phyloP scores from a whole-genome alignment of 2,113 vertebrate genomes.

The Deroptyus accipitrinus region DNA sequence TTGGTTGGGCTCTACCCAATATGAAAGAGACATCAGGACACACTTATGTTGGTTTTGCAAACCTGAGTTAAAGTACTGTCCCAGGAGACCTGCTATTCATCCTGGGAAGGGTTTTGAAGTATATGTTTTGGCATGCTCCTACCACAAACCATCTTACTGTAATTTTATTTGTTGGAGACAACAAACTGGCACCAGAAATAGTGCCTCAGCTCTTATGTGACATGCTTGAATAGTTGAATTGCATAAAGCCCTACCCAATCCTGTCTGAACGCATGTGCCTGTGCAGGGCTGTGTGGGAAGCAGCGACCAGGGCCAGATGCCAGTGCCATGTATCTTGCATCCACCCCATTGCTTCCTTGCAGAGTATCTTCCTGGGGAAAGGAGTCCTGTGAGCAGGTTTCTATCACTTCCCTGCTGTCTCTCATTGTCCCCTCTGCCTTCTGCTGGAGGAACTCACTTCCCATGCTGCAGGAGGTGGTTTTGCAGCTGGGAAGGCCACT shows the following conservation, averaged over 20 bases:
- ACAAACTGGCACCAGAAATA: neutral
- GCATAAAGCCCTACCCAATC: neutral
- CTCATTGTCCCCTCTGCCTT: neutral
- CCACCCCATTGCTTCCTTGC: neutral
- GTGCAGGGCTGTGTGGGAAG: neutral
- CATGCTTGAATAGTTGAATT: neutral
- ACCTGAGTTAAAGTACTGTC: neutral
- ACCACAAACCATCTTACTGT: neutral
- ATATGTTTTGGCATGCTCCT: neutral
- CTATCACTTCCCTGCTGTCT: neutral
- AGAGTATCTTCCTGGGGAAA: neutral
- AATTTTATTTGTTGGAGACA: neutral
- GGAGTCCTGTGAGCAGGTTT: neutral
- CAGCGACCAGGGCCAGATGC: fast-evolving
- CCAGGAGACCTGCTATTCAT: neutral
- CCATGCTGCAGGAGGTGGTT: neutral
- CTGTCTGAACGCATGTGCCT: fast-evolving
- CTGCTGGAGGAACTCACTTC: neutral
- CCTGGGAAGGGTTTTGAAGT: neutral
- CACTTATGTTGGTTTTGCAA: neutral
- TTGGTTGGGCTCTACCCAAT: neutral
- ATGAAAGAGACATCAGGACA: neutral
- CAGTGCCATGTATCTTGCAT: fast-evolving
- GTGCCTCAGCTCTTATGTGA: neutral
- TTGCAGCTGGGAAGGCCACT: neutral